Conservation (phyloP, 2,797 vertebrate species). For the Trachops cirrhosus region DNA sequence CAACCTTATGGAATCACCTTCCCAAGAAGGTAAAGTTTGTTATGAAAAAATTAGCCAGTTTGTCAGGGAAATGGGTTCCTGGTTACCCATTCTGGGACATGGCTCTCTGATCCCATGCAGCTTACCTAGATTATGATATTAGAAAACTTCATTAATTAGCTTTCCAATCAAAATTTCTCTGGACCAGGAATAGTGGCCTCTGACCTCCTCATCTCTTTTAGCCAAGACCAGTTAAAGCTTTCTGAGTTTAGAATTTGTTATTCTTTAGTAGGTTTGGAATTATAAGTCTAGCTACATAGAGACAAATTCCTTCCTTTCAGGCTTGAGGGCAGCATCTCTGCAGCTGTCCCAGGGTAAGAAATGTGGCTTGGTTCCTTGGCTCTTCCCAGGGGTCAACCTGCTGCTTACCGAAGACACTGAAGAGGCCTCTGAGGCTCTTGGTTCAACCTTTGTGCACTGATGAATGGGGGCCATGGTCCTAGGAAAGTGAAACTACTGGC, state of each 20-base stretch:
- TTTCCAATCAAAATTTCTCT: background rate
- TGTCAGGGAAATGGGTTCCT: background rate
- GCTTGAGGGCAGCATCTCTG: background rate
- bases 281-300: background rate
- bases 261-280: background rate
- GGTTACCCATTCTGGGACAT: background rate
- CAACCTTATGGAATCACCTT: conserved; percentile 51
- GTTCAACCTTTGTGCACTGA: background rate
- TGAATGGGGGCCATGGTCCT: background rate
- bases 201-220: background rate
- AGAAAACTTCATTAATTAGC: background rate
- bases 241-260: background rate
- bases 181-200: background rate
- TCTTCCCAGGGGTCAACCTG: background rate
- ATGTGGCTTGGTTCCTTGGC: background rate
- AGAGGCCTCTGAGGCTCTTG: background rate
- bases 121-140: background rate
- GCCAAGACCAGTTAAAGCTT: background rate
- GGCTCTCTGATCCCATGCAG: background rate
- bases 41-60: conserved; percentile 8
- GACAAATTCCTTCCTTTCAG: background rate
- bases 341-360: background rate
- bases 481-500: background rate
- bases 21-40: conserved; percentile 39
- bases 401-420: background rate